Percentiles rank a stretch among this genome's conserved stretches.
Evolutionary conservation across 2,888 invertebrate genomes (phyloP).

Genomic region (Parascotia fuliginaria): DNA sequence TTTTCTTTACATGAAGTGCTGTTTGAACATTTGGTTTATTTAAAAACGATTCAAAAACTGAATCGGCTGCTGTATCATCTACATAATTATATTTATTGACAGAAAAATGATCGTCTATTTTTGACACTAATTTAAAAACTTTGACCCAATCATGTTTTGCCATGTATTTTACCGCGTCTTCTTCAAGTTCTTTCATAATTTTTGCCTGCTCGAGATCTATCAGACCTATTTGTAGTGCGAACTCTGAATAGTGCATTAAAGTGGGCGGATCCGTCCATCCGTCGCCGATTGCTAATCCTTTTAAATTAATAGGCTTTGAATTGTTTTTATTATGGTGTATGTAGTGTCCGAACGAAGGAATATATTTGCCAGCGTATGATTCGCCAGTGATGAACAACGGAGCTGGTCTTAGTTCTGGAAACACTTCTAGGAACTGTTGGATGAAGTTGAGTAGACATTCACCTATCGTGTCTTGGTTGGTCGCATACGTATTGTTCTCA

Average conservation of each 20-base stretch:
- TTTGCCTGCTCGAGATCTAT: constrained; percentile 19
- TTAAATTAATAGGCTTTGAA: constrained; percentile 48
- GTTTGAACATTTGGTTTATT: constrained; percentile 24
- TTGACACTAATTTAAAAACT: neutral
- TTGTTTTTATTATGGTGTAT: constrained; percentile 36
- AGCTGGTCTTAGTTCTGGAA: constrained; percentile 70
- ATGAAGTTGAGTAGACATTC: constrained; percentile 70
- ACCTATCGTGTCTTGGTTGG: constrained; percentile 36
- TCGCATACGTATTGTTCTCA: constrained; percentile 24
- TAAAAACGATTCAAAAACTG: constrained; percentile 4
- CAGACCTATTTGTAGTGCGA: constrained; percentile 26
- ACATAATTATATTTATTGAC: constrained; percentile 3
- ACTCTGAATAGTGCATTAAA: constrained; percentile 30
- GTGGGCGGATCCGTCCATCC: constrained; percentile 34
- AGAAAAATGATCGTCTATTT: fast-evolving
- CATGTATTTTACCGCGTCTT: constrained; percentile 22
- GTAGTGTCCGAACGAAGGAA: constrained; percentile 71
- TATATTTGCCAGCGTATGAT: constrained; percentile 80
- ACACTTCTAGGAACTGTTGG: constrained; percentile 83
- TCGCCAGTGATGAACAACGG: constrained; percentile 86
- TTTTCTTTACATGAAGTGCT: constrained; percentile 26
- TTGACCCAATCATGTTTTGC: neutral
- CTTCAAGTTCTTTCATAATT: constrained; percentile 11
- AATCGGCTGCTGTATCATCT: neutral
- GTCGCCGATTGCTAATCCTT: constrained; percentile 36